Evolutionary conservation across 2,113 vertebrate species (phyloP), one percentile per base, ranked within the genome.

Genomic region (Podocnemis expansa): DNA sequence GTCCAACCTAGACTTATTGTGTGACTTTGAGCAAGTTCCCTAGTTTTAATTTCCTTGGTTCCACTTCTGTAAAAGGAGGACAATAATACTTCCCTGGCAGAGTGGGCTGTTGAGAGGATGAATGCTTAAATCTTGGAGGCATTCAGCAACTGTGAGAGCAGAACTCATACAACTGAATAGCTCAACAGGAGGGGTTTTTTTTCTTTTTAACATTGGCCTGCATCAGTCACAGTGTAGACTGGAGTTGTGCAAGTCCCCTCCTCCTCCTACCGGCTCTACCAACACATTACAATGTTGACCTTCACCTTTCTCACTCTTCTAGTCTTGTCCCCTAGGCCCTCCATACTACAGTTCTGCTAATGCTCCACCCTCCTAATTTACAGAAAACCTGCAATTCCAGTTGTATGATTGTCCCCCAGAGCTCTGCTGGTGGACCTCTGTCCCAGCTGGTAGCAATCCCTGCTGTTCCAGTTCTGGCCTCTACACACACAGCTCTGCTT

Each of bases 201-300:
- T n/a, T n/a, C n/a, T n/a, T n/a, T 1, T 3, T 9, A 4, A 81
- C 13, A 5, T 17, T 83, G 47, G 11, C 51, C 10, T 63, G 19
- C 5, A 19, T 24, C 21, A 11, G n/a, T 55, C 25, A 5, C 21
- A 9, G 25, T 73, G 16, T 0, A 0, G 73, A 34, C 29, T 41
- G 78, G 58, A 1, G 4, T 84, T 81, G 51, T 1, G 3, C 85
- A 90, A 78, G n/a, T 5, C 3, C 31, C 24, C 43, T 1, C 19
- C n/a, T 2, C 3, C 14, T 47, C 47, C 47, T 10, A 6, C 10
- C 47, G 8, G 17, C 8, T 34, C n/a, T 43, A 70, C 17, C 5
- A 63, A 7, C 24, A 81, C 0, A 0, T 27, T 25, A 11, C 63
- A 92, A 34, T 4, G 31, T n/a, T 94, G 25, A 29, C 21, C 85